Evolutionary conservation across 2,797 vertebrate species (phyloP).

Genomic region (Hybognathus amarus): DNA sequence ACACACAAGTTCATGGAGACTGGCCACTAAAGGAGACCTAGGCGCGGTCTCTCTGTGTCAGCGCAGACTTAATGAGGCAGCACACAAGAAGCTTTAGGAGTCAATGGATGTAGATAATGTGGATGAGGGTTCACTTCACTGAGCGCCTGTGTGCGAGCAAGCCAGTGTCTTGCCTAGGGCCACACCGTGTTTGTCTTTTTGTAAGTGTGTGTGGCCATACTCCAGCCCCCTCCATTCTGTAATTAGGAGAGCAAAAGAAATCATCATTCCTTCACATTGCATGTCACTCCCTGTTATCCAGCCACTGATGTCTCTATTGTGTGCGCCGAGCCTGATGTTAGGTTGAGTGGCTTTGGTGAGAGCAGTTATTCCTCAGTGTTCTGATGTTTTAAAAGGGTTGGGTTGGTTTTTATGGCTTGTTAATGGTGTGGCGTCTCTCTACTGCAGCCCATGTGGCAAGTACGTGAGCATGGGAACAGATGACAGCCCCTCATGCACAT

Average conservation of each 20-base stretch:
- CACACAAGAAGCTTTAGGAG: slow-evolving; percentile 78
- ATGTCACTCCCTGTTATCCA: slow-evolving; percentile 53
- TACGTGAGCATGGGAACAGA: slow-evolving; percentile 75
- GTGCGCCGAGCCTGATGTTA: slow-evolving; percentile 39
- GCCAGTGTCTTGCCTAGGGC: slow-evolving; percentile 58
- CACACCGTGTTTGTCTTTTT: slow-evolving; percentile 40
- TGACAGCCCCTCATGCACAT: slow-evolving; percentile 72
- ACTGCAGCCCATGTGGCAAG: slow-evolving; percentile 57
- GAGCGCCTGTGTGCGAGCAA: slow-evolving; percentile 41
- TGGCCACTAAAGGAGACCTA: slow-evolving; percentile 60
- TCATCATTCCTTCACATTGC: slow-evolving; percentile 48
- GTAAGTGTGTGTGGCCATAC: slow-evolving; percentile 18
- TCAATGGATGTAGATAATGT: slow-evolving; percentile 77
- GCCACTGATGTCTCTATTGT: slow-evolving; percentile 59
- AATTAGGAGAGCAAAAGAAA: slow-evolving; percentile 32
- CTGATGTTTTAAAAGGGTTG: slow-evolving; percentile 45
- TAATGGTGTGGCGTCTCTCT: slow-evolving; percentile 61
- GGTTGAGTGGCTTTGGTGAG: slow-evolving; percentile 46
- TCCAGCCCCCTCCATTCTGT: slow-evolving; percentile 36
- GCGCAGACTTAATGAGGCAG: slow-evolving; percentile 80
- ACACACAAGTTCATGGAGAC: not conserved
- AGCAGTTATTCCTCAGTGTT: slow-evolving; percentile 47
- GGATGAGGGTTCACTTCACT: slow-evolving; percentile 63
- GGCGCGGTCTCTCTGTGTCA: slow-evolving; percentile 75
- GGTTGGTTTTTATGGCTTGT: slow-evolving; percentile 53